These are phyloP conservation scores for Elmis aenea DNA, from an alignment of 2,888 invertebrate species.

Conservation along the genomic window DNA sequence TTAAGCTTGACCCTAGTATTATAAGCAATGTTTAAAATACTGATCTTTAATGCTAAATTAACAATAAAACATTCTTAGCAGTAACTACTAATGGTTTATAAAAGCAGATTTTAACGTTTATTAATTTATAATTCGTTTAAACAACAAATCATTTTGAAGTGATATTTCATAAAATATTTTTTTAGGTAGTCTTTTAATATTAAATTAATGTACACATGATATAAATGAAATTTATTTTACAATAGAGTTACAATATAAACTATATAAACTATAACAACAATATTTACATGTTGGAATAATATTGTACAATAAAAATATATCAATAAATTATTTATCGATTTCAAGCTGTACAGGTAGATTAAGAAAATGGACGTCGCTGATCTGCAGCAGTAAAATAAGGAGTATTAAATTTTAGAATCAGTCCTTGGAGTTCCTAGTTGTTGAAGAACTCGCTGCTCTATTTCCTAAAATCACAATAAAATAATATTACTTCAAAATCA, in stretches of 20 bases:
- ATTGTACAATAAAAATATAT: conserved; percentile 17
- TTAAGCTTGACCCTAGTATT: too few species aligned
- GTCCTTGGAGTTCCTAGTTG: conserved; percentile 45
- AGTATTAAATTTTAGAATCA: conserved; percentile 41
- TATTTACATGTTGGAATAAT: conserved; percentile 34
- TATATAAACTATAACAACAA: conserved; percentile 46
- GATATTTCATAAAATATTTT: too few species aligned
- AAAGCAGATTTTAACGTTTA: too few species aligned
- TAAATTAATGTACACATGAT: too few species aligned
- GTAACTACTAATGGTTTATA: too few species aligned
- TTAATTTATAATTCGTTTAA: too few species aligned
- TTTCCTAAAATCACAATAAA: conserved; percentile 45
- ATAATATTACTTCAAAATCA: too few species aligned
- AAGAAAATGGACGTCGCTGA: conserved; percentile 39
- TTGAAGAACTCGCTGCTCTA: conserved; percentile 47
- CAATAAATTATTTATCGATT: conserved; percentile 24
- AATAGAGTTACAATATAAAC: conserved; percentile 43
- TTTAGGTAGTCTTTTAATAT: too few species aligned
- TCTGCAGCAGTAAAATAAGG: conserved; percentile 32
- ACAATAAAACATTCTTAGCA: too few species aligned
- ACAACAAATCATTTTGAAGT: too few species aligned
- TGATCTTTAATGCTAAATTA: too few species aligned
- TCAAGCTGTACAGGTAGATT: conserved; percentile 8
- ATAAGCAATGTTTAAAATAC: too few species aligned
- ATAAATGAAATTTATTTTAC: conserved; percentile 24